Base-by-base conservation (phyloP, 2,113 vertebrate genomes). In the Corythoichthys intestinalis region DNA sequence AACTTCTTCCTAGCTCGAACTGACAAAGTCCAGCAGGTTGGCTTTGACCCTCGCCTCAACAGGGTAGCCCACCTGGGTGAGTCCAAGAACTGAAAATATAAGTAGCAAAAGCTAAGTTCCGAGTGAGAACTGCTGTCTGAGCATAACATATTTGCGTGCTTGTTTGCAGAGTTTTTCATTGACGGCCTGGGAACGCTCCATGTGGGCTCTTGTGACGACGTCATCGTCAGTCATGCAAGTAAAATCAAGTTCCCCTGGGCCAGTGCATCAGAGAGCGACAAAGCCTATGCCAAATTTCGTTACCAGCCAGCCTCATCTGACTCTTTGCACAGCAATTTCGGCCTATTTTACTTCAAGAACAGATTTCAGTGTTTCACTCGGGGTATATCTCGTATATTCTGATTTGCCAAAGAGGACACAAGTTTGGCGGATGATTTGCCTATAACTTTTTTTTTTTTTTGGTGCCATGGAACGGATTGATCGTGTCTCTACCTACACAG, bases 1-100 rank as follows among this genome's bases (percentile, higher is more conserved):
- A 97, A 97, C 87, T 97, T 97, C 87, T 97, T 97, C 79, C 84
- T 97, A 72, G 96, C 94, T 35, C 93, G 93, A 38, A 96, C 94
- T 0, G 94, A 95, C 53, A 95, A 95, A 82, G 88, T 96, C 65
- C 93, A 92, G 49, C 93, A 94, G 82, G 95, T 95, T 1, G 95
- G 95, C 41, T 97, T 97, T 73, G 96, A 97, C 80, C 95, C 96
- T 0, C 93, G 93, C 0, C 86, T 96, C 44, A 79, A 88, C 63
- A 90, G 95, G 0, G 92, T 94, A 1, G 96, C 91, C 2, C 96
- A 97, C 72, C 85, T 95, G 28, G 95, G 96, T 96, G 78, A 94
- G 90, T 85, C 14, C 5, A 61, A 44, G n/a, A n/a, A 60, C 14
- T 15, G 6, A 28, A 28, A 28, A 28, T 28, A 28, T 28, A 28